Evolutionary conservation across 2,888 invertebrate species (phyloP), one percentile per base, ranked within the genome.

Genomic region (Chymomyza caudatula): DNA sequence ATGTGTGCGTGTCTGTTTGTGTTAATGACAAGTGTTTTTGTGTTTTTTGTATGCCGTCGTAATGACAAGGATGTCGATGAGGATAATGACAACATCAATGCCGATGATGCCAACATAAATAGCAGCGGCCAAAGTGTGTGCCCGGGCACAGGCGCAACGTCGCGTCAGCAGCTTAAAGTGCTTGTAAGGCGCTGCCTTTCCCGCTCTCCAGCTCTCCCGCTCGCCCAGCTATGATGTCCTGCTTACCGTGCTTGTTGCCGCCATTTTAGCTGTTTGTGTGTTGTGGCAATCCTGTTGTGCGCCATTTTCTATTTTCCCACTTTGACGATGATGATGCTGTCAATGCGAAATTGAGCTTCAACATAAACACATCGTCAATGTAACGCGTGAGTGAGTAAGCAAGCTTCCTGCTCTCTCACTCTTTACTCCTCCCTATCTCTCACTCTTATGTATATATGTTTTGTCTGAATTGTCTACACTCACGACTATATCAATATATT

Each of bases 41-140:
- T 60, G 66, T 51, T 61, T 67, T 74, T 68, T 68, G 74, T 74
- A 67, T 70, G 74, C 65, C 77, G 57, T 71, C 69, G 78, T 83
- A 85, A 85, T 83, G 82, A 85, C 81, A 85, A 77, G 81, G 86
- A 83, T 80, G 82, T 74, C 86, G 78, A 83, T 84, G 82, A 74
- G 86, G 76, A 85, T 83, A 85, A 85, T 85, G 84, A 81, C 82
- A 84, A 73, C 85, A 80, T 82, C 83, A 83, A 74, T 80, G 57
- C 76, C 76, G 65, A 62, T 82, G 80, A 76, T 82, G 83, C 13
- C 37, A 51, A 29, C 53, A 42, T 63, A 58, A 22, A 20, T 52
- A 60, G 23, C 59, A 60, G 23, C 59, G 29, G 19, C 11, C 29
- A 55, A 37, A 55, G 42, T 29, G 17, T 15, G 17, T n/a, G 0